Base-by-base conservation (phyloP, 2,113 vertebrate species). In the Rostratula benghalensis region DNA sequence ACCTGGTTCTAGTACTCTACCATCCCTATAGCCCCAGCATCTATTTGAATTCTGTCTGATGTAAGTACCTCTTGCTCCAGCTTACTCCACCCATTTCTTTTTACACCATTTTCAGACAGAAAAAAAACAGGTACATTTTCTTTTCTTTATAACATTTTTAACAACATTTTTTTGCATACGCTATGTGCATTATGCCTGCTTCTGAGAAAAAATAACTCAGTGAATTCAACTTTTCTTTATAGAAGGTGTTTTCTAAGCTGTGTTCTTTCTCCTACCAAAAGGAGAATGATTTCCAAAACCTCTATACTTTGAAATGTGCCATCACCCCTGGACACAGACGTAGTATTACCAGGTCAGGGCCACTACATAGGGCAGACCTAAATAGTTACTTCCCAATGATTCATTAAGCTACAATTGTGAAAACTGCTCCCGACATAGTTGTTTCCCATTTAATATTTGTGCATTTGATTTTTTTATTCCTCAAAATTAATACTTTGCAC, bases 401-500 rank as follows among this genome's bases (percentile, higher is more conserved):
- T 89, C 54, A 65, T 7, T 79, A 84, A 89, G 27, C 22, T 17
- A 53, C 30, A 65, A 78, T 89, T 73, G 65, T 83, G 45, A 82
- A 95, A 91, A 76, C 61, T 57, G 5, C 18, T 87, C 50, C 77
- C 39, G 48, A 48, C 87, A 27, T 65, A 37, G 15, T 84, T 71
- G 43, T 46, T 97, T 79, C 31, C 53, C 18, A 75, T 91, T 95
- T 87, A 75, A 68, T 78, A 91, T 75, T 91, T 61, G 24, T 85
- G 43, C 14, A 74, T 73, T 76, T 94, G 35, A 54, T 87, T 87
- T 93, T 86, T 75, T 75, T 43, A 22, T 48, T 82, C n/a, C 61
- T 85, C 67, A 79, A 68, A 95, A 87, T 30, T 35, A n/a, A 85
- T 94, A 87, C 61, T 91, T 82, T 50, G 37, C 45, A 48, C 20